phyloP scores from a whole-genome alignment of 2,888 invertebrate genomes.

The Tuberolachnus salignus region DNA sequence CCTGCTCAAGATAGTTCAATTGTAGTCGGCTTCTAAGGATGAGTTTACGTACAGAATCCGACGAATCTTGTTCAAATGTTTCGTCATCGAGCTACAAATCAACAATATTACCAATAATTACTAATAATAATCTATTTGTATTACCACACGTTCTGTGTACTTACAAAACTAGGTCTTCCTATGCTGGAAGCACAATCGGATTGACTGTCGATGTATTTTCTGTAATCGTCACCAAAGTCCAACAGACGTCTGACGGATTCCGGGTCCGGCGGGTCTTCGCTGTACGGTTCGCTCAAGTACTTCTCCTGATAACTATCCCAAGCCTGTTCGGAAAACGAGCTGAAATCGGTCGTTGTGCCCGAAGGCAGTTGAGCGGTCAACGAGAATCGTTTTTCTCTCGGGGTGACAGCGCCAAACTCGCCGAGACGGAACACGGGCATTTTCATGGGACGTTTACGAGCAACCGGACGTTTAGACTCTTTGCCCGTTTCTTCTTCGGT shows the following conservation, averaged over 20 bases:
- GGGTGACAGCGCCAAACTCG: slow-evolving; percentile 59
- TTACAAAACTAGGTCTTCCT: slow-evolving; percentile 54
- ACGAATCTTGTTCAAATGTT: slow-evolving; percentile 59
- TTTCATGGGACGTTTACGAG: slow-evolving; percentile 57
- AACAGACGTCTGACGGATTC: slow-evolving; percentile 81
- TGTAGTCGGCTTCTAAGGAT: slow-evolving; percentile 71
- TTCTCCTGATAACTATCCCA: slow-evolving; percentile 97
- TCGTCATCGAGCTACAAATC: slow-evolving; percentile 58
- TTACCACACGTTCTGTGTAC: not conserved
- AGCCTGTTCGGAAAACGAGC: slow-evolving; percentile 87
- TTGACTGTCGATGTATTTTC: slow-evolving; percentile 84
- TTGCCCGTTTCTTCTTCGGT: slow-evolving; percentile 61
- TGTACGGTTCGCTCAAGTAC: slow-evolving; percentile 88
- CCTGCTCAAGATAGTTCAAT: slow-evolving; percentile 69
- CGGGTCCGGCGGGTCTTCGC: slow-evolving; percentile 81
- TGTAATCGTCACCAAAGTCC: slow-evolving; percentile 89
- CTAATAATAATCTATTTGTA: not conserved
- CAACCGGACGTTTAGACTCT: slow-evolving; percentile 57
- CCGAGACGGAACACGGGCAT: slow-evolving; percentile 61
- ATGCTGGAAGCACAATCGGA: slow-evolving; percentile 79
- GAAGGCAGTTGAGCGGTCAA: slow-evolving; percentile 57
- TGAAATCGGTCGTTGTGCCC: slow-evolving; percentile 64
- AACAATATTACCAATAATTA: not conserved
- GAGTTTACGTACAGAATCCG: slow-evolving; percentile 71
- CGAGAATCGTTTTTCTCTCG: slow-evolving; percentile 57